Evolutionary conservation across 2,888 invertebrate species (phyloP).

Genomic region (Ceriagrion tenellum): DNA sequence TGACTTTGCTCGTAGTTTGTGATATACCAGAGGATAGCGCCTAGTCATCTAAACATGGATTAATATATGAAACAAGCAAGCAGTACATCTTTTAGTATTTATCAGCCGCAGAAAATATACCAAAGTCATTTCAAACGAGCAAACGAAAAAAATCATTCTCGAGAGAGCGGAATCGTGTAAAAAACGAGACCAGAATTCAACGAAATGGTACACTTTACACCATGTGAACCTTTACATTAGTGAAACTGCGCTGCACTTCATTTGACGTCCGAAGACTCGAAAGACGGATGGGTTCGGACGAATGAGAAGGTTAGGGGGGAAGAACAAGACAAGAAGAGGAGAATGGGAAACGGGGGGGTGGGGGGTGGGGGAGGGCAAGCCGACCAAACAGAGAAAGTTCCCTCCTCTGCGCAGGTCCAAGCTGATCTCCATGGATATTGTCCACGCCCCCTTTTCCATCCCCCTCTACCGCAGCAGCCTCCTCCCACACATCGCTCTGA

Average conservation of each 20-base stretch:
- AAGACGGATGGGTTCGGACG: slow-evolving; percentile 4
- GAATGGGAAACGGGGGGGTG: neutral
- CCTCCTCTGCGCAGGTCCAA: slow-evolving; percentile 46
- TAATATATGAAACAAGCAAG: too few relatives aligned
- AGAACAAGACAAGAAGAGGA: neutral
- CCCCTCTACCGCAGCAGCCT: neutral
- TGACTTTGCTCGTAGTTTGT: too few relatives aligned
- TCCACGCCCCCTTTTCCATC: neutral
- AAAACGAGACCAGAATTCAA: too few relatives aligned
- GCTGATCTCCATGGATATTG: slow-evolving; percentile 39
- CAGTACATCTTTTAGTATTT: too few relatives aligned
- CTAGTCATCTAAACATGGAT: too few relatives aligned
- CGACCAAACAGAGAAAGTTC: slow-evolving; percentile 38
- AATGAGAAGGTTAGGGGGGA: neutral
- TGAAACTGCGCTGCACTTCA: neutral
- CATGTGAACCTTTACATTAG: too few relatives aligned
- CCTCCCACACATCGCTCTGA: neutral
- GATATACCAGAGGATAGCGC: too few relatives aligned
- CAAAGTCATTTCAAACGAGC: too few relatives aligned
- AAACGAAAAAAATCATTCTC: too few relatives aligned
- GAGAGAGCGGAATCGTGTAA: too few relatives aligned
- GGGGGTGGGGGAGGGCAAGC: neutral
- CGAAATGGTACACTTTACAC: too few relatives aligned
- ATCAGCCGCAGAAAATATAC: too few relatives aligned
- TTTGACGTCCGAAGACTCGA: neutral